Percentiles rank a stretch among this genome's conserved stretches.
phyloP scores from a whole-genome alignment of 2,113 vertebrate genomes.

The Elephas maximus region DNA sequence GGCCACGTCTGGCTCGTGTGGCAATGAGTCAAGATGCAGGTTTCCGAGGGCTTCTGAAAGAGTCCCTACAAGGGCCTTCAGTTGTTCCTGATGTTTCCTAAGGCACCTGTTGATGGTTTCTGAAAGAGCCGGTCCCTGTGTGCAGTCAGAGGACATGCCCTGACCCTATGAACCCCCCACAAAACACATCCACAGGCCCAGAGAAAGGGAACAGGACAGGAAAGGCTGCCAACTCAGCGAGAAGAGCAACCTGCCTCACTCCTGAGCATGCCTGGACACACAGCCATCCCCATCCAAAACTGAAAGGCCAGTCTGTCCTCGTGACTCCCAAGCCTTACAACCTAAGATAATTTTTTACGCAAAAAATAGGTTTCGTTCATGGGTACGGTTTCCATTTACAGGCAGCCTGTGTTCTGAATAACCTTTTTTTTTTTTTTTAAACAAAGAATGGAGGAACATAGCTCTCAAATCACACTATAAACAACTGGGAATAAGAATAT shows the following conservation, averaged over 20 bases:
- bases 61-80: neutral
- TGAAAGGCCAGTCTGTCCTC: neutral
- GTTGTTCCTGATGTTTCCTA: slow-evolving; percentile 25
- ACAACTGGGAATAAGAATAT: neutral
- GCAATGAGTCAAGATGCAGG: neutral
- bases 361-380: neutral
- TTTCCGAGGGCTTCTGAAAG: neutral
- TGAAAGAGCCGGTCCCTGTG: neutral
- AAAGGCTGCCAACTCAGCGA: neutral
- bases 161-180: rapidly evolving
- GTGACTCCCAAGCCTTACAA: neutral
- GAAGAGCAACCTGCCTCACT: neutral
- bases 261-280: neutral
- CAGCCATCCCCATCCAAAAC: rapidly evolving
- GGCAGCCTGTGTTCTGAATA: neutral
- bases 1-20: rapidly evolving
- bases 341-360: neutral
- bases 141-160: neutral
- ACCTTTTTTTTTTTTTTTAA: neutral
- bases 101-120: slow-evolving; percentile 59
- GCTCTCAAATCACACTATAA: neutral
- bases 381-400: neutral
- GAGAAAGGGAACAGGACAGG: neutral
- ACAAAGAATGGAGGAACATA: neutral
- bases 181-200: rapidly evolving